Conservation (phyloP, 2,797 vertebrate genomes). For the Potorous gilbertii region DNA sequence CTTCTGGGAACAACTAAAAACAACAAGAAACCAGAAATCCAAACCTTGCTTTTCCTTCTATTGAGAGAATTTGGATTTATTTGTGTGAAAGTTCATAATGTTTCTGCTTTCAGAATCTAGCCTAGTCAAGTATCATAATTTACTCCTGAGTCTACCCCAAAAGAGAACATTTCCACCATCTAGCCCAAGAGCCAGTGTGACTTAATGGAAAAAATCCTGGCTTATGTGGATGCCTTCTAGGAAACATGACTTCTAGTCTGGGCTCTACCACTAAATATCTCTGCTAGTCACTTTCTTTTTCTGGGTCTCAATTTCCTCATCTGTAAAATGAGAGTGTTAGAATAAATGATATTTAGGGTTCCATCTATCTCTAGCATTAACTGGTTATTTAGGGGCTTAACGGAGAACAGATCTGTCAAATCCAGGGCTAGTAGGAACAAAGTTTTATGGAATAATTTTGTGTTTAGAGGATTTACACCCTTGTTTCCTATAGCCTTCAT, state of each 20-base stretch:
- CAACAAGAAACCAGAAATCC: background rate
- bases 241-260: background rate
- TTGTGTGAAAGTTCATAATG: background rate
- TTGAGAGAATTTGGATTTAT: background rate
- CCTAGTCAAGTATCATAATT: background rate
- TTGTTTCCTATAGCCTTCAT: background rate
- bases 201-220: background rate
- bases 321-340: background rate
- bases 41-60: background rate
- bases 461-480: background rate
- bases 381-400: background rate
- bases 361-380: background rate
- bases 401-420: background rate
- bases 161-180: background rate
- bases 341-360: background rate
- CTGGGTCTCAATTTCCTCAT: background rate
- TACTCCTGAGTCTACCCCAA: background rate
- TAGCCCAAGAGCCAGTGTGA: background rate
- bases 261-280: background rate
- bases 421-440: background rate
- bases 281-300: background rate
- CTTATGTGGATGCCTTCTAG: background rate
- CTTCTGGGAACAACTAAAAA: background rate
- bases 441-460: background rate
- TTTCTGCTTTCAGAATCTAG: background rate